phyloP scores from a whole-genome alignment of 2,113 vertebrate genomes.

The Setophaga petechia region DNA sequence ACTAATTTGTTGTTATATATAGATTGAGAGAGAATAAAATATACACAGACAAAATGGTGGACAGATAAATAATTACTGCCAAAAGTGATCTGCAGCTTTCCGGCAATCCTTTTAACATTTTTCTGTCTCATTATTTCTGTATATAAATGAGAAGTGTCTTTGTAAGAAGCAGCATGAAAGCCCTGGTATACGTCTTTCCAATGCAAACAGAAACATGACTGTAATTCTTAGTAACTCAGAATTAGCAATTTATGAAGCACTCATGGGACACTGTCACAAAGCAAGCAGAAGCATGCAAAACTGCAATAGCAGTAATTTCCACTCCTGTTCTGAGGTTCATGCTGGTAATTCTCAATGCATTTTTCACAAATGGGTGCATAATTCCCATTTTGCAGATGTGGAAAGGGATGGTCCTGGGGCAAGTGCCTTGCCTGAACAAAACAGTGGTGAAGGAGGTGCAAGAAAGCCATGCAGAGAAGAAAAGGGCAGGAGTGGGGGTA shows the following conservation, averaged over 20 bases:
- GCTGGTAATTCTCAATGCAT: not conserved
- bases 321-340: not conserved
- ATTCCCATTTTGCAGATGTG: not conserved
- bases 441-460: not conserved
- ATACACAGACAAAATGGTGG: not conserved
- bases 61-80: constrained; percentile 27
- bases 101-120: not conserved
- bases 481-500: not conserved
- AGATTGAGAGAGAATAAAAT: constrained; percentile 5
- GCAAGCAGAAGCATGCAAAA: not conserved
- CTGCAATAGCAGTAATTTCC: not conserved
- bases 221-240: not conserved
- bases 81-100: not conserved
- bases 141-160: constrained; percentile 30
- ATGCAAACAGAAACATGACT: not conserved
- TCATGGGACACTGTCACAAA: not conserved
- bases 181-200: not conserved
- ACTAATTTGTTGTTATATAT: constrained; percentile 8
- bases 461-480: not conserved
- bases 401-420: not conserved
- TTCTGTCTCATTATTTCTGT: constrained; percentile 42
- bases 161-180: not conserved
- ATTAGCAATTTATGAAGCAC: not conserved
- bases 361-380: not conserved
- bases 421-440: not conserved